Evolutionary conservation across 2,113 vertebrate species (phyloP).

Genomic region (Neomonachus schauinslandi): DNA sequence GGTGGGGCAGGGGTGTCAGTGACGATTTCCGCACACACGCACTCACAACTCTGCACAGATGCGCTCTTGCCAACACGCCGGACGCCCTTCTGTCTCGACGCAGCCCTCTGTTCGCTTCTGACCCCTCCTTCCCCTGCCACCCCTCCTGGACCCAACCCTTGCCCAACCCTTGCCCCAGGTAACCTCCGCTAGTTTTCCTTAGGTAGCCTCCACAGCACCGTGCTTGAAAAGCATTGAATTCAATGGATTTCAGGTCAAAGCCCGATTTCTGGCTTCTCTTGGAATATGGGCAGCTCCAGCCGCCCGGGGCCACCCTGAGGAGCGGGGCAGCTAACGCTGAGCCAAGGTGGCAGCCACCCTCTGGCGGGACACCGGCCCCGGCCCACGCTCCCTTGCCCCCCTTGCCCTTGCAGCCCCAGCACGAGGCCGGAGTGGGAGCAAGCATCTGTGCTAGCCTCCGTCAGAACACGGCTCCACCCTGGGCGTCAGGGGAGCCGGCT

Average conservation of each 20-base stretch:
- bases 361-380: rapidly evolving
- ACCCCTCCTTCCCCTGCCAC: rapidly evolving
- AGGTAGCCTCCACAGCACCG: rapidly evolving
- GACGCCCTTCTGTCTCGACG: rapidly evolving
- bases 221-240: rapidly evolving
- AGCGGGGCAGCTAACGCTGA: rapidly evolving
- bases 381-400: rapidly evolving
- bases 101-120: rapidly evolving
- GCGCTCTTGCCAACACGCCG: rapidly evolving
- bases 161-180: background rate
- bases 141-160: background rate
- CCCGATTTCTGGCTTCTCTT: background rate
- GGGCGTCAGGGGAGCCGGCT: rapidly evolving
- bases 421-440: rapidly evolving
- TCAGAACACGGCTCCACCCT: rapidly evolving
- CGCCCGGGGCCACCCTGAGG: background rate
- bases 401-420: rapidly evolving
- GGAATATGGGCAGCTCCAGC: background rate
- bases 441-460: rapidly evolving
- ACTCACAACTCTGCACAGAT: rapidly evolving
- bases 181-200: rapidly evolving
- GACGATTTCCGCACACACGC: no score
- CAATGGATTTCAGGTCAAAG: background rate
- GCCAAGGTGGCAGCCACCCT: rapidly evolving
- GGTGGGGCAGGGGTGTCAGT: rapidly evolving